Percentiles rank a stretch among this genome's conserved stretches.
Evolutionary conservation across 2,888 invertebrate genomes (phyloP).

Genomic region (Drosophila rellima): DNA sequence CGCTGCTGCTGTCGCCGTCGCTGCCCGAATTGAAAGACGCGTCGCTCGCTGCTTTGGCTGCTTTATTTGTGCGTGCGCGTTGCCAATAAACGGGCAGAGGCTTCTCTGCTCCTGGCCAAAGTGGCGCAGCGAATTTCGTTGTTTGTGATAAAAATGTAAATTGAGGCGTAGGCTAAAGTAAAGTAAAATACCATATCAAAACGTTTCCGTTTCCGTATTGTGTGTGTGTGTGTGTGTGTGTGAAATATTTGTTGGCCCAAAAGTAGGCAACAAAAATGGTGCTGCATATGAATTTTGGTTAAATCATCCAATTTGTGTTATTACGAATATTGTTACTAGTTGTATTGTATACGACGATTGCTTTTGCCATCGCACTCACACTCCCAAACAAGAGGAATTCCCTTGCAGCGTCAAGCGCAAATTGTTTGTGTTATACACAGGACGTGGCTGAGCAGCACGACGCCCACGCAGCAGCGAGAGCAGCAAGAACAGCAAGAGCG

Average conservation of each 20-base stretch:
- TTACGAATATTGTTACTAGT: slow-evolving; percentile 25
- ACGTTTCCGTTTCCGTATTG: slow-evolving; percentile 27
- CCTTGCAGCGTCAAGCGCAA: slow-evolving; percentile 63
- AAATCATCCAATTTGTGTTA: slow-evolving; percentile 18
- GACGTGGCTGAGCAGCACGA: slow-evolving; percentile 42
- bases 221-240: slow-evolving; percentile 41
- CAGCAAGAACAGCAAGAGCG: slow-evolving; percentile 15
- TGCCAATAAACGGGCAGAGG: slow-evolving; percentile 78
- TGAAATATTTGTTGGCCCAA: slow-evolving; percentile 16
- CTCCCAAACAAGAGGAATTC: slow-evolving; percentile 54
- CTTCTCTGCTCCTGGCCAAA: slow-evolving; percentile 61
- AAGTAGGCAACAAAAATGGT: slow-evolving; percentile 51
- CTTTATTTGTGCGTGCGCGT: slow-evolving; percentile 77
- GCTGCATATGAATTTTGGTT: slow-evolving; percentile 11
- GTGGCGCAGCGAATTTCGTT: slow-evolving; percentile 63
- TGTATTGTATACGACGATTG: too few species aligned
- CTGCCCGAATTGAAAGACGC: slow-evolving; percentile 24
- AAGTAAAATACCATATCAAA: slow-evolving; percentile 6
- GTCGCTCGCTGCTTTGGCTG: slow-evolving; percentile 44
- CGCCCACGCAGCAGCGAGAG: slow-evolving; percentile 9
- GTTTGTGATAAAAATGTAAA: slow-evolving; percentile 63
- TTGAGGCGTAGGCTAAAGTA: slow-evolving; percentile 9
- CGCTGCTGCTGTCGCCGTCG: slow-evolving; percentile 7
- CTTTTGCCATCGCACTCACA: slow-evolving; percentile 20
- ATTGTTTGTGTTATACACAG: slow-evolving; percentile 76